Conservation (phyloP, 2,113 vertebrate genomes). For the Caretta caretta region DNA sequence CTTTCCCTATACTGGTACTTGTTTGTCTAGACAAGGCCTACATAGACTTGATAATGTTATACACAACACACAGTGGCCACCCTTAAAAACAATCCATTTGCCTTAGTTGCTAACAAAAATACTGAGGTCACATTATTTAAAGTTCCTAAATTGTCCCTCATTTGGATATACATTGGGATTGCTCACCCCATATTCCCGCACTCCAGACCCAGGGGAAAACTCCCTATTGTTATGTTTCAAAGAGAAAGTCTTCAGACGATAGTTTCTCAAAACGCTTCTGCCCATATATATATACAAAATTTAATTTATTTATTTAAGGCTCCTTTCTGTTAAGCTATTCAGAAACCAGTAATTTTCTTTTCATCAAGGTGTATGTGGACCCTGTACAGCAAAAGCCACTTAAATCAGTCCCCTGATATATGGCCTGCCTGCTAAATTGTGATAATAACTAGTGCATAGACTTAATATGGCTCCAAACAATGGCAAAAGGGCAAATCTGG, state of each 20-base stretch:
- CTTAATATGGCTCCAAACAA: slow-evolving; percentile 27
- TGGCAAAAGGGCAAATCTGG: neutral
- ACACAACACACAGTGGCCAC: neutral
- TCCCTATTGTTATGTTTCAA: slow-evolving; percentile 21
- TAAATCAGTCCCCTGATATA: slow-evolving; percentile 26
- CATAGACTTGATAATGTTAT: neutral
- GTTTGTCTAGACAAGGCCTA: neutral
- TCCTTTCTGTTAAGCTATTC: neutral
- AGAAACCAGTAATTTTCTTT: neutral
- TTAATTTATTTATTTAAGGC: neutral
- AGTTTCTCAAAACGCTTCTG: slow-evolving; percentile 23
- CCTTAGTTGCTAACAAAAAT: neutral
- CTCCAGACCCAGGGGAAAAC: neutral
- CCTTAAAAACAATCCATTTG: slow-evolving; percentile 10
- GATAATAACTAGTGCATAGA: neutral
- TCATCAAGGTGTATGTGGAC: neutral
- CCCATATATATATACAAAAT: neutral
- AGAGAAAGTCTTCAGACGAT: neutral
- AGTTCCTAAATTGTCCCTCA: neutral
- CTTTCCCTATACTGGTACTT: too few relatives aligned
- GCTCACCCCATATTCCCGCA: slow-evolving; percentile 45
- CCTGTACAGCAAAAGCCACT: neutral
- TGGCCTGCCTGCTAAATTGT: slow-evolving; percentile 23
- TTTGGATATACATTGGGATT: slow-evolving; percentile 40
- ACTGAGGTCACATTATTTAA: neutral